Percentiles rank a stretch among this genome's conserved stretches.
Conservation (phyloP, 1,140 invertebrate species). For the Chrysopa pallens region DNA sequence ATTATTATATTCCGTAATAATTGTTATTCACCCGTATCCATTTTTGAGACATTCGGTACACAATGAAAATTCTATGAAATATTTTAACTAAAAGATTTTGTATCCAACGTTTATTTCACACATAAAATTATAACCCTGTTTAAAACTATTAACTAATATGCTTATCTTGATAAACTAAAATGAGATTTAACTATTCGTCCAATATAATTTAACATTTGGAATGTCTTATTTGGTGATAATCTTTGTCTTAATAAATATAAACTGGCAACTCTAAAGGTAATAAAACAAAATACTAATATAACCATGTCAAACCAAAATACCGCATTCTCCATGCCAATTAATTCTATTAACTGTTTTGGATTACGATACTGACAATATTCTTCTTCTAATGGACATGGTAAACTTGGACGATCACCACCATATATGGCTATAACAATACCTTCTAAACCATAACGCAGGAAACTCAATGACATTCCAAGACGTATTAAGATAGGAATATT, state of each 20-base stretch:
- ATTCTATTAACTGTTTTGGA: constrained; percentile 34
- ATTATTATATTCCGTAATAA: too few relatives aligned
- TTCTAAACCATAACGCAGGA: constrained; percentile 55
- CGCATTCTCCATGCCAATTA: constrained; percentile 41
- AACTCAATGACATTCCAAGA: constrained; percentile 66
- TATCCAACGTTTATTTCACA: too few relatives aligned
- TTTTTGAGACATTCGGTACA: too few relatives aligned
- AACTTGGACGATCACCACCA: constrained; percentile 44
- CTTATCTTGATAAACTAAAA: constrained; percentile 10
- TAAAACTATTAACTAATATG: too few relatives aligned
- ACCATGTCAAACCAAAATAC: constrained; percentile 39
- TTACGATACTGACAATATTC: constrained; percentile 51
- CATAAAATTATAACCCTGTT: too few relatives aligned
- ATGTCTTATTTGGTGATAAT: constrained; percentile 44
- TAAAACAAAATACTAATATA: constrained; percentile 32
- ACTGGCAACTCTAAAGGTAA: constrained; percentile 33
- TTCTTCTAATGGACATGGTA: constrained; percentile 43
- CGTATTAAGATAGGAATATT: constrained; percentile 46
- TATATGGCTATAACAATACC: constrained; percentile 61
- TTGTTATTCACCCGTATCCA: too few relatives aligned
- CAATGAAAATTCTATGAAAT: too few relatives aligned
- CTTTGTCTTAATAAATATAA: constrained; percentile 47
- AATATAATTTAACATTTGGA: constrained; percentile 20
- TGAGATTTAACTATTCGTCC: constrained; percentile 18
- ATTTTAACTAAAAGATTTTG: too few relatives aligned